A percentile compares a stretch with the other conserved stretches of the same genome.
These are phyloP conservation scores for Julus scandinavius DNA, from an alignment of 2,888 invertebrate species.

Conservation along the genomic window DNA sequence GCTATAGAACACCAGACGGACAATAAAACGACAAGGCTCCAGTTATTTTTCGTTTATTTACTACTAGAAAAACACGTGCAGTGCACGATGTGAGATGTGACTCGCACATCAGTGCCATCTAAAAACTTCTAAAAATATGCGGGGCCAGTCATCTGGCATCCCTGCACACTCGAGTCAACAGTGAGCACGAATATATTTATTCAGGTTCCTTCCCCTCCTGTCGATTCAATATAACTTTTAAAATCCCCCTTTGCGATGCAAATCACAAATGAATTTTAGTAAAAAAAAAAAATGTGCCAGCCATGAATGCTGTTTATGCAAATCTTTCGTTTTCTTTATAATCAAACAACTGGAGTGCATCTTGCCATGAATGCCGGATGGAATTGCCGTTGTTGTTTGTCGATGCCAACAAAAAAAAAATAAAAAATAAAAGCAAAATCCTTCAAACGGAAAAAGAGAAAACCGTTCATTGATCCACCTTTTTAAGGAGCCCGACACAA, in stretches of 20 bases:
- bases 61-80: constrained; percentile 20
- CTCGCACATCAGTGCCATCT: constrained; percentile 29
- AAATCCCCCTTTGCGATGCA: constrained; percentile 16
- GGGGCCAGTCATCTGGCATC: constrained; percentile 28
- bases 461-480: constrained; percentile 45
- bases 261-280: constrained; percentile 32
- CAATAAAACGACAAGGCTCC: constrained; percentile 31
- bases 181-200: neutral
- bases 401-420: constrained; percentile 4
- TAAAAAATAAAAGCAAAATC: neutral
- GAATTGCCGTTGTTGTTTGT: constrained; percentile 36
- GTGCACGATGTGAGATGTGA: neutral
- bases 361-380: constrained; percentile 46
- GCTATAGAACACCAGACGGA: neutral
- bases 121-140: constrained; percentile 23
- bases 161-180: constrained; percentile 17
- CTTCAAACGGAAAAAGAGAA: neutral
- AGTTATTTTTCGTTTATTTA: constrained; percentile 17
- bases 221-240: constrained; percentile 41
- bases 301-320: constrained; percentile 36
- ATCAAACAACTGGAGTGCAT: constrained; percentile 43
- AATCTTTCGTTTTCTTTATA: constrained; percentile 46
- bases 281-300: neutral
- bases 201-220: constrained; percentile 29
- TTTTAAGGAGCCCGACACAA: constrained; percentile 6